Conservation (phyloP, 2,888 invertebrate species). For the Peribatodes rhomboidaria region DNA sequence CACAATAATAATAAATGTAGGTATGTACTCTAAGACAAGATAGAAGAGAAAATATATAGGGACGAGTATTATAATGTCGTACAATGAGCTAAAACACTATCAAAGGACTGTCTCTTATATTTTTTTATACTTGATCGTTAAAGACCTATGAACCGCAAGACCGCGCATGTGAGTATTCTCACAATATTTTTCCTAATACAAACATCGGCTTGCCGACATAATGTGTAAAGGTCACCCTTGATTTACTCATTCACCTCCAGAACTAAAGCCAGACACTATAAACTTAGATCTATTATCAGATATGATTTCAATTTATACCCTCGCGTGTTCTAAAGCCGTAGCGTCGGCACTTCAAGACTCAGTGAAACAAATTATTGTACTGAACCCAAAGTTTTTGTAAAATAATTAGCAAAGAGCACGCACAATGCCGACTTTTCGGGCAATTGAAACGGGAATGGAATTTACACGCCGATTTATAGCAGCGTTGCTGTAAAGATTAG, state of each 20-base stretch:
- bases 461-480: constrained; percentile 42
- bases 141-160: too few species aligned
- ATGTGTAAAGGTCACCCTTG: constrained; percentile 9
- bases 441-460: constrained; percentile 48
- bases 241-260: constrained; percentile 26
- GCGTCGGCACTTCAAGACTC: constrained; percentile 5
- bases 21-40: too few species aligned
- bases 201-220: not conserved
- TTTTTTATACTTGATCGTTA: too few species aligned
- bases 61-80: too few species aligned
- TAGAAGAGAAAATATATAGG: too few species aligned
- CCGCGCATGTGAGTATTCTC: too few species aligned
- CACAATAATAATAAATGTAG: too few species aligned
- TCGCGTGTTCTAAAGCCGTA: constrained; percentile 44
- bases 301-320: constrained; percentile 48
- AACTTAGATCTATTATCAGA: constrained; percentile 46
- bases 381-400: constrained; percentile 40
- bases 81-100: too few species aligned
- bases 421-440: constrained; percentile 44
- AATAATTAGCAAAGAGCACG: constrained; percentile 49
- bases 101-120: too few species aligned
- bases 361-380: constrained; percentile 31
- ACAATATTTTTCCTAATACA: too few species aligned
- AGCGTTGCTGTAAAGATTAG: constrained; percentile 35
- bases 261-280: constrained; percentile 42